Evolutionary conservation across 1,140 invertebrate genomes (phyloP).

Genomic region (Conopomorpha cramerella): DNA sequence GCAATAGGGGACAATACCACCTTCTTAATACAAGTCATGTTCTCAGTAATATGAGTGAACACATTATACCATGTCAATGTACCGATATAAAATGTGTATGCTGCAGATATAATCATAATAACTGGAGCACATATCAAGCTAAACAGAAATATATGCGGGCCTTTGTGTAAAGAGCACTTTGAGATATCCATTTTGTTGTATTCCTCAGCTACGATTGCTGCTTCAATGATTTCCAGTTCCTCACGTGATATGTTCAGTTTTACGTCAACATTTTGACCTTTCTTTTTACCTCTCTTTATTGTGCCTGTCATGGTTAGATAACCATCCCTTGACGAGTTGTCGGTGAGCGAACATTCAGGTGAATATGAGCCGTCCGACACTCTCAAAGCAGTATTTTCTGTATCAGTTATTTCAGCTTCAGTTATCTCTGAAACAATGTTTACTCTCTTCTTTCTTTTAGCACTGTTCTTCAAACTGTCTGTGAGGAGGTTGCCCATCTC

Average conservation of each 20-base stretch:
- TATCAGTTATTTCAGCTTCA: slow-evolving; percentile 56
- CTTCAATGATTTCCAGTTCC: slow-evolving; percentile 70
- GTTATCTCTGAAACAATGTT: slow-evolving; percentile 65
- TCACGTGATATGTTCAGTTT: slow-evolving; percentile 72
- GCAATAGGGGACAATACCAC: slow-evolving; percentile 69
- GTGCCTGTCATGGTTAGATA: slow-evolving; percentile 73
- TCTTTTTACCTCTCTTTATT: slow-evolving; percentile 73
- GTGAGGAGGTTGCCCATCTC: slow-evolving; percentile 58
- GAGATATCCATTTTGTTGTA: slow-evolving; percentile 62
- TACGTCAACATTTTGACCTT: slow-evolving; percentile 73
- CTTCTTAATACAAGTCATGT: slow-evolving; percentile 66
- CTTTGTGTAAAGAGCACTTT: slow-evolving; percentile 64
- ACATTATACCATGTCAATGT: slow-evolving; percentile 80
- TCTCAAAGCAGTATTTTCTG: slow-evolving; percentile 51
- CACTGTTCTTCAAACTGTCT: slow-evolving; percentile 59
- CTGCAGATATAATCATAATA: slow-evolving; percentile 65
- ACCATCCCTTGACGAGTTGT: slow-evolving; percentile 65
- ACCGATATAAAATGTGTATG: slow-evolving; percentile 76
- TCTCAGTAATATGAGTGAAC: slow-evolving; percentile 72
- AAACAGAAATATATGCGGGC: slow-evolving; percentile 70
- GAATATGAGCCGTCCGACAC: slow-evolving; percentile 52
- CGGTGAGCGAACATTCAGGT: slow-evolving; percentile 41
- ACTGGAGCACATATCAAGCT: slow-evolving; percentile 70
- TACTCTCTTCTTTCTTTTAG: slow-evolving; percentile 63
- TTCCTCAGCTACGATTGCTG: slow-evolving; percentile 64